Evolutionary conservation across 2,113 vertebrate species (phyloP), one percentile per base, ranked within the genome.

Genomic region (Eolophus roseicapilla): DNA sequence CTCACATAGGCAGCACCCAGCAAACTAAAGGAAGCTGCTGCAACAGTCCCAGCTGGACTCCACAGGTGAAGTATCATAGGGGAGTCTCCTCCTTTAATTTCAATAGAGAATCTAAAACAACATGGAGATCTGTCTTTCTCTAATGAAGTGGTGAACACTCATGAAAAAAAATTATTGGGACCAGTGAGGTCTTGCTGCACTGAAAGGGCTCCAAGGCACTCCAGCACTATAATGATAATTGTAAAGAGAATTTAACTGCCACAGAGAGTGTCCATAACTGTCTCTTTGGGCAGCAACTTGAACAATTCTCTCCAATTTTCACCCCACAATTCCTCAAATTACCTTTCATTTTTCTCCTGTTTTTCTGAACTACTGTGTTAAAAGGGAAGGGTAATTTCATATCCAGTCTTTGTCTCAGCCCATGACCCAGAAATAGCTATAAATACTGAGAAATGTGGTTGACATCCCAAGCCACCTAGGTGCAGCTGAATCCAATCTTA

Each of bases 341-440:
- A 53, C 33, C 93, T 79, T 89, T 91, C 52, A 79, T 89, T 88
- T 86, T 81, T n/a, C 47, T 68, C 87, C 86, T 64, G 25, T 62
- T 60, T 80, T 82, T 29, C 29, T 53, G 29, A 49, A 87, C 31
- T 21, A 41, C 37, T 35, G 27, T 65, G 43, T 84, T 73, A 76
- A 79, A 74, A 79, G 44, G 39, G 33, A 92, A 89, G 62, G 31
- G 28, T 69, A 79, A 75, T 87, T 95, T 93, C 50, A 89, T 28
- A 81, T 31, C 69, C 24, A 86, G 24, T 64, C 90, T 73, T 88
- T 78, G 41, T 76, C 74, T 69, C 69, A 89, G 65, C 62, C 27
- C 49, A 84, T 92, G 74, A 91, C 89, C 74, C 67, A 92, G 70
- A 87, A 92, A 84, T 82, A 86, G 57, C 81, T 94, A 62, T 79